Conservation (phyloP, 2,797 vertebrate species). For the Novumbra hubbsi region DNA sequence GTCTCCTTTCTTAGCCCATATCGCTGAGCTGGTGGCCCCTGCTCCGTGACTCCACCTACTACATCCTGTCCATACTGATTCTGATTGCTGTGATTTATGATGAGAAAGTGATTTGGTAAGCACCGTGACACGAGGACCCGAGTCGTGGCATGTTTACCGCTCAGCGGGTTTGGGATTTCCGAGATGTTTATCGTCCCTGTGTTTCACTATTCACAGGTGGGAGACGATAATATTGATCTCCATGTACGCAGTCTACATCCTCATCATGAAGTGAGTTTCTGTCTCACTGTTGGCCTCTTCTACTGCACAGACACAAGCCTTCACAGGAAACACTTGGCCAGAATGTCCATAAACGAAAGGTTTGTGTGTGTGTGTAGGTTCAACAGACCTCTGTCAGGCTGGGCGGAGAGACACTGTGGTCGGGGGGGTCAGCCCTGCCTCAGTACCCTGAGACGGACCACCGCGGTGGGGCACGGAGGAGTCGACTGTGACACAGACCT, state of each 20-base stretch:
- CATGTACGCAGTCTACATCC: constrained; percentile 79
- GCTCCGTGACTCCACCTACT: constrained; percentile 76
- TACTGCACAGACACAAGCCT: background rate
- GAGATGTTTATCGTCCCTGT: background rate
- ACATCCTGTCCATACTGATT: constrained; percentile 78
- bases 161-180: no score
- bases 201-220: constrained; percentile 69
- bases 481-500: constrained; percentile 73
- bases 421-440: constrained; percentile 67
- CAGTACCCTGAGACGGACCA: constrained; percentile 62
- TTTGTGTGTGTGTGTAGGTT: constrained; percentile 59
- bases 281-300: background rate
- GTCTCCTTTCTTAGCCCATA: constrained; percentile 61
- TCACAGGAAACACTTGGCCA: background rate
- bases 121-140: background rate
- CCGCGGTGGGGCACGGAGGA: constrained; percentile 62
- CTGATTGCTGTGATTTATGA: constrained; percentile 82
- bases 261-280: constrained; percentile 77
- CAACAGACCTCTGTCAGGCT: constrained; percentile 70
- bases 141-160: no score
- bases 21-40: constrained; percentile 80
- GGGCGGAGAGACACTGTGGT: constrained; percentile 69
- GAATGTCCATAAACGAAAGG: no score
- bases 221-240: constrained; percentile 77
- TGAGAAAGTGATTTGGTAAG: constrained; percentile 79